Evolutionary conservation across 2,888 invertebrate genomes (phyloP), one percentile per base, ranked within the genome.

Genomic region (Philereme transversata): DNA sequence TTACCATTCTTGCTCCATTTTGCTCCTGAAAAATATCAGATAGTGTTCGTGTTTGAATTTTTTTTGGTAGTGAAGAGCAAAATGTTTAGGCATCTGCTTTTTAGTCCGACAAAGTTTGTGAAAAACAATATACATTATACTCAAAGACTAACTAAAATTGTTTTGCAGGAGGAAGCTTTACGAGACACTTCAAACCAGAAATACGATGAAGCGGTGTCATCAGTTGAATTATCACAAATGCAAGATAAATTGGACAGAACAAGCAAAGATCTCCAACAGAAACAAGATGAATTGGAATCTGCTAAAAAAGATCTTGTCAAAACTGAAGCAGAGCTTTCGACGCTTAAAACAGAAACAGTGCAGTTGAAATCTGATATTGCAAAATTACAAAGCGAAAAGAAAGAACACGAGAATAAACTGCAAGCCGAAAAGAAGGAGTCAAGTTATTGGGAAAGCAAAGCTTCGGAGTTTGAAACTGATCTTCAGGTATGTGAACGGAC

Each of bases 371-470:
- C 75, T 74, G 93, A 81, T 83, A 83, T 87, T 78, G 81, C 67
- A 73, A 93, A 84, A 71, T 78, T 74, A 65, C 88, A 78, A 79
- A 87, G 73, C 73, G 95, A 92, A 77, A 94, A 88, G 55, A 96
- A 95, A 68, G 95, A 95, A 71, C 85, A 94, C 41, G 95, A 95
- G 72, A 93, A 90, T 49, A 94, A 95, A 69, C 88, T 93, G 62
- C 93, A 94, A 82, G 86, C 90, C 40, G 93, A 94, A 69, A 93
- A 92, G 73, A 95, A 94, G 73, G 95, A 95, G 68, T 93, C 94
- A 34, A 88, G 92, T 49, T 94, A 94, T 64, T 93, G 95, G 85
- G 95, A 95, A 77, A 93, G 93, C 49, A 95, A 95, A 79, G 86
- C 94, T 8, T 88, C 92, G 0, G 94, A 95, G 72, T 78, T 95